Evolutionary conservation across 2,797 vertebrate species (phyloP).

Genomic region (Enteromius argenteus): DNA sequence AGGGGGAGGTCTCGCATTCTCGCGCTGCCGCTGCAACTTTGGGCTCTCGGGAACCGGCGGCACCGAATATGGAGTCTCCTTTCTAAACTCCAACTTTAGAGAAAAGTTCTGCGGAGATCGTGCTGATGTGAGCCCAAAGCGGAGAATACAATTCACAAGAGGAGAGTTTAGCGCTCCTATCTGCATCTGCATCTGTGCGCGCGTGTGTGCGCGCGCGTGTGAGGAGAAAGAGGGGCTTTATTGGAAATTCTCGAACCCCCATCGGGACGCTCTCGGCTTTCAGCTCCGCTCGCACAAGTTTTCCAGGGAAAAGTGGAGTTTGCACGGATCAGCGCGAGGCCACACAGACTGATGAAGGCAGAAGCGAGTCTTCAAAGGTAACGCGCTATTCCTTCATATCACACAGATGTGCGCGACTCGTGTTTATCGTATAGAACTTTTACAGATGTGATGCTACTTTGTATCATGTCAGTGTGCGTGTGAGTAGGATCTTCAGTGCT

Average conservation of each 20-base stretch:
- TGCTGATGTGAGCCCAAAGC: slow-evolving; percentile 27
- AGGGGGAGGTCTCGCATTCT: slow-evolving; percentile 77
- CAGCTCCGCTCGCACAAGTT: slow-evolving; percentile 63
- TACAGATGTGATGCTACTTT: background rate
- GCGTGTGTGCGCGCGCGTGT: slow-evolving; percentile 41
- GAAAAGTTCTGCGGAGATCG: slow-evolving; percentile 37
- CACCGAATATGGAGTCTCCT: slow-evolving; percentile 79
- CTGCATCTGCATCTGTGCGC: slow-evolving; percentile 69
- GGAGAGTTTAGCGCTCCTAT: slow-evolving; percentile 61
- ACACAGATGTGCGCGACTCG: background rate
- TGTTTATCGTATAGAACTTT: background rate
- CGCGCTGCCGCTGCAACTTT: slow-evolving; percentile 78
- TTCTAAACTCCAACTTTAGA: slow-evolving; percentile 62
- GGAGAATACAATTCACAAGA: slow-evolving; percentile 22
- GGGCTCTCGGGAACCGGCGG: slow-evolving; percentile 75
- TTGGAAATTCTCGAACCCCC: slow-evolving; percentile 77
- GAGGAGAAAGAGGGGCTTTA: slow-evolving; percentile 73
- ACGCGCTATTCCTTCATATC: slow-evolving; percentile 63
- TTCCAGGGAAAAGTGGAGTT: slow-evolving; percentile 66
- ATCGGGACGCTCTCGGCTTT: slow-evolving; percentile 71
- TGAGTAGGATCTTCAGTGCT: slow-evolving; percentile 41
- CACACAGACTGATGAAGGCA: slow-evolving; percentile 76
- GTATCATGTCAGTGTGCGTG: background rate
- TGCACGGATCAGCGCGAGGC: slow-evolving; percentile 67
- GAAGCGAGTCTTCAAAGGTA: slow-evolving; percentile 65